Conservation (phyloP, 1,140 invertebrate genomes). For the Mesaphorura yosii region DNA sequence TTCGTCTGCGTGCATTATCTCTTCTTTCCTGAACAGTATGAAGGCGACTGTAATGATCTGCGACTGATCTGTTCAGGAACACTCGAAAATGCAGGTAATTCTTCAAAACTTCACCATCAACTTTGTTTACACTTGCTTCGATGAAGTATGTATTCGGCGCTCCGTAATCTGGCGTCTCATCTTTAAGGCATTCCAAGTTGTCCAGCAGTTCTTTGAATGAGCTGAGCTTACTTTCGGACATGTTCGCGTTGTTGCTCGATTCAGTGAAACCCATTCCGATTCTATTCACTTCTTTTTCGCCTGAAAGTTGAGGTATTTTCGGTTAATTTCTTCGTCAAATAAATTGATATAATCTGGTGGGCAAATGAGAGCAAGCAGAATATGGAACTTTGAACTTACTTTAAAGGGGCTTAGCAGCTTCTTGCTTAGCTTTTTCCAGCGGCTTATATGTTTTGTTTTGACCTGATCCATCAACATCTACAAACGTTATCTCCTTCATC, state of each 20-base stretch:
- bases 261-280: background rate
- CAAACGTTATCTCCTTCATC: too few species aligned
- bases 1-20: constrained; percentile 5
- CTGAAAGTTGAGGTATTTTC: background rate
- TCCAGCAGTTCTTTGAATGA: background rate
- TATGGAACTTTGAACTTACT: too few species aligned
- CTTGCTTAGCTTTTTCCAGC: too few species aligned
- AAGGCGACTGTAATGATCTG: background rate
- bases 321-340: background rate
- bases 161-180: background rate
- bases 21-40: background rate
- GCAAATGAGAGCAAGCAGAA: too few species aligned
- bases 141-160: constrained; percentile 15
- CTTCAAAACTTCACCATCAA: constrained; percentile 10
- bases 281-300: background rate
- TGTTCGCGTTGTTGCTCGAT: too few species aligned
- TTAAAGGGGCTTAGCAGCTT: too few species aligned
- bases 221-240: too few species aligned
- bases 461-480: too few species aligned
- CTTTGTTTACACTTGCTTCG: constrained; percentile 9
- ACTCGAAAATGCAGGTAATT: constrained; percentile 17
- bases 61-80: constrained; percentile 9
- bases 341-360: background rate
- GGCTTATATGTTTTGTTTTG: too few species aligned
- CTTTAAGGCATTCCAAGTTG: background rate